A percentile compares a stretch with the other conserved stretches of the same genome.
Conservation (phyloP, 2,888 invertebrate genomes). For the Tethea ocularis region DNA sequence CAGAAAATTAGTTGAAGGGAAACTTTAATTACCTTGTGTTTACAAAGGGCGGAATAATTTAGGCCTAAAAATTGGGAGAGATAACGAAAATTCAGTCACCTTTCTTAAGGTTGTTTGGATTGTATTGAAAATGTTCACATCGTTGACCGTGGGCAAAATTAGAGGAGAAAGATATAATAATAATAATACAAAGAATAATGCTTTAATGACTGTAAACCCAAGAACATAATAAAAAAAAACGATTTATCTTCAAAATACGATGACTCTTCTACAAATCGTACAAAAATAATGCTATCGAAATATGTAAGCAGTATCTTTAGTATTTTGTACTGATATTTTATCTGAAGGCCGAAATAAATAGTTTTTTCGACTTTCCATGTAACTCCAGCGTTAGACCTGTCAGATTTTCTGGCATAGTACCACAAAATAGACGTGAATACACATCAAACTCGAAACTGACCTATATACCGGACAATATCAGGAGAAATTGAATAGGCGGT, state of each 20-base stretch:
- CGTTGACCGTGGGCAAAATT: background rate
- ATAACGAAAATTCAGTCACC: slow-evolving; percentile 22
- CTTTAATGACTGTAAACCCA: no score
- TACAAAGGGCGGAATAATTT: slow-evolving; percentile 53
- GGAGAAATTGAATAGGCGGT: slow-evolving; percentile 48
- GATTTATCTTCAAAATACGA: background rate
- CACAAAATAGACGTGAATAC: slow-evolving; percentile 38
- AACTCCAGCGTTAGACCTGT: slow-evolving; percentile 1
- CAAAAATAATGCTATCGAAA: background rate
- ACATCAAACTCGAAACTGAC: slow-evolving; percentile 41
- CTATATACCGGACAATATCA: slow-evolving; percentile 46
- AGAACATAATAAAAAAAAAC: background rate
- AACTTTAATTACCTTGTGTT: slow-evolving; percentile 68
- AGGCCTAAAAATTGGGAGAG: slow-evolving; percentile 31
- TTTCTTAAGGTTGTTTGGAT: slow-evolving; percentile 6
- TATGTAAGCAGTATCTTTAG: background rate
- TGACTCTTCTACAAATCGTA: background rate
- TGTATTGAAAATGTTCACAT: background rate
- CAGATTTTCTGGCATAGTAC: slow-evolving; percentile 17
- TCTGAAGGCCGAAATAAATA: background rate
- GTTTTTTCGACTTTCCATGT: slow-evolving; percentile 2
- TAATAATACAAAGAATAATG: no score
- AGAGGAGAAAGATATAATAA: no score
- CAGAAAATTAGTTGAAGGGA: slow-evolving; percentile 59
- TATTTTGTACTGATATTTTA: background rate